Percentiles rank a stretch among this genome's conserved stretches.
Evolutionary conservation across 2,113 vertebrate genomes (phyloP).

Genomic region (Lates calcarifer): DNA sequence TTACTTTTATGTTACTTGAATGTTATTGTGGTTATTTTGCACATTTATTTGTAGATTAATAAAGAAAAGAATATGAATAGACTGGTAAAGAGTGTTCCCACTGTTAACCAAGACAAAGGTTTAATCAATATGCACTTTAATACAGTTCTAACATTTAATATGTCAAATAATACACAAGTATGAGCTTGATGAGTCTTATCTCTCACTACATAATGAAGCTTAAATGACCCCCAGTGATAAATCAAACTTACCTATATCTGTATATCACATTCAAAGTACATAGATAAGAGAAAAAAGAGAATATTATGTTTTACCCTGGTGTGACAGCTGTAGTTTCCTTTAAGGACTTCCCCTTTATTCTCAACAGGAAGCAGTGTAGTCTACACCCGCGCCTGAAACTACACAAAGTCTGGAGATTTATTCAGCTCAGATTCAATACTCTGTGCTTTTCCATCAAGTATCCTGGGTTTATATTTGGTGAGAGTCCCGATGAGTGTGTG

Average conservation of each 20-base stretch:
- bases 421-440: background rate
- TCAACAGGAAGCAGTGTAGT: background rate
- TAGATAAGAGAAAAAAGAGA: background rate
- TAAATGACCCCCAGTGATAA: no score
- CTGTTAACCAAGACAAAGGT: no score
- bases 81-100: no score
- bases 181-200: background rate
- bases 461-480: background rate
- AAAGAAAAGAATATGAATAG: no score
- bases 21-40: no score
- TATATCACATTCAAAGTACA: background rate
- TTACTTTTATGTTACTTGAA: no score
- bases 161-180: no score
- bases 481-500: no score
- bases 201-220: no score
- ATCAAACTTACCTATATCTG: background rate
- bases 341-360: background rate
- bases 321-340: background rate
- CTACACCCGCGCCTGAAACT: background rate
- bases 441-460: rapidly evolving
- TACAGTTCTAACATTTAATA: no score
- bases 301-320: background rate
- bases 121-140: no score
- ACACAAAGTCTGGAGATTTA: no score
- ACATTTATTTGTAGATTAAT: background rate